Percentiles rank a stretch among this genome's conserved stretches.
Evolutionary conservation across 1,140 invertebrate genomes (phyloP).

Genomic region (Campodea augens): DNA sequence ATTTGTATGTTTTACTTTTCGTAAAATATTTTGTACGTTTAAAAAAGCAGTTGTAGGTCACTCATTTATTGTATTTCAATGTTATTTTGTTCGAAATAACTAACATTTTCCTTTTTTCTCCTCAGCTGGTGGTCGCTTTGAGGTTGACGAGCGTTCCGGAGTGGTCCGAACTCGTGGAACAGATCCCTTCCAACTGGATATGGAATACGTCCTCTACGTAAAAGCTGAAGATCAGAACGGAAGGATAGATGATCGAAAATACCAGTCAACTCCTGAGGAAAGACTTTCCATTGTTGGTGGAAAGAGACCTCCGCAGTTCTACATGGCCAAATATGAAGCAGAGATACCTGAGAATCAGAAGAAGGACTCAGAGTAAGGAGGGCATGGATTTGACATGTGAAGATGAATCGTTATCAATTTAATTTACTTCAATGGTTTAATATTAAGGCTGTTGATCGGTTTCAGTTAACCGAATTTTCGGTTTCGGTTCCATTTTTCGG

Average conservation of each 20-base stretch:
- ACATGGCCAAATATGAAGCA: conserved; percentile 77
- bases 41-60: no score
- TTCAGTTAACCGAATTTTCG: no score
- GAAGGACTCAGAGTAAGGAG: conserved; percentile 89
- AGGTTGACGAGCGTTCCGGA: conserved; percentile 78
- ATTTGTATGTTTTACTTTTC: no score
- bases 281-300: conserved; percentile 80
- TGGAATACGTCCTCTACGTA: conserved; percentile 89
- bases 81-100: no score
- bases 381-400: no score
- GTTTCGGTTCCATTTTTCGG: no score
- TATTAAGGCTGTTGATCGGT: no score
- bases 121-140: conserved; percentile 51
- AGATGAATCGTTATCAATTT: no score
- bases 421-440: no score
- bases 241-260: conserved; percentile 64
- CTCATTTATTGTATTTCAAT: no score
- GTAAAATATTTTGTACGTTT: no score
- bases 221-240: conserved; percentile 91
- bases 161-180: conserved; percentile 79
- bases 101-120: neutral
- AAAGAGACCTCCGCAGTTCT: conserved; percentile 83
- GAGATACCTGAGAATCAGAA: conserved; percentile 90
- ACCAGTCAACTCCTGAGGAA: conserved; percentile 78
- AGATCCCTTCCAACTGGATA: conserved; percentile 81